Percentiles rank a stretch among this genome's conserved stretches.
Evolutionary conservation across 1,140 invertebrate species (phyloP).

Genomic region (Penaeus indicus): DNA sequence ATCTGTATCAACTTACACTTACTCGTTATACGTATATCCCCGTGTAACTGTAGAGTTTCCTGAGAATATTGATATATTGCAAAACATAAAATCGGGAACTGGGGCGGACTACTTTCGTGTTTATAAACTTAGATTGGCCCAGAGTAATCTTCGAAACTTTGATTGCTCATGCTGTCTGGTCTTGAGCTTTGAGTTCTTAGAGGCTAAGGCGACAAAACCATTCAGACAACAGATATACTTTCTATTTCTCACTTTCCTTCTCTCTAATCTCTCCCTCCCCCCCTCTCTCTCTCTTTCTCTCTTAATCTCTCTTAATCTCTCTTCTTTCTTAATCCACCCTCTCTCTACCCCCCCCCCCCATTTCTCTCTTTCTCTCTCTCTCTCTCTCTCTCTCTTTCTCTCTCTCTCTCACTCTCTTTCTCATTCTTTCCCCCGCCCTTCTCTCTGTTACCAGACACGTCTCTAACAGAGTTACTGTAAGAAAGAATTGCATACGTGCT

Average conservation of each 20-base stretch:
- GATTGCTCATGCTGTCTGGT: no score
- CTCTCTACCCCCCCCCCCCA: not conserved
- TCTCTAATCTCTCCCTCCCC: not conserved
- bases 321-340: not conserved
- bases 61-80: no score
- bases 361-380: not conserved
- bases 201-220: not conserved
- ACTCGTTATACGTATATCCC: no score
- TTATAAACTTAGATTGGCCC: no score
- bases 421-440: not conserved
- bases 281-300: not conserved
- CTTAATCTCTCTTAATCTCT: constrained; percentile 1
- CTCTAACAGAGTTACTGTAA: not conserved
- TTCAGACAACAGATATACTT: not conserved
- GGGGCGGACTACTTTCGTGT: no score
- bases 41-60: no score
- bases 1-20: no score
- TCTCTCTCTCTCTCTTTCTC: not conserved
- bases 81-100: no score
- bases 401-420: not conserved
- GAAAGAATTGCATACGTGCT: not conserved
- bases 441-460: not conserved
- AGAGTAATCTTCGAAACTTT: no score
- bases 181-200: no score
- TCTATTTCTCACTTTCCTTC: not conserved